Evolutionary conservation across 2,888 invertebrate species (phyloP), one percentile per base, ranked within the genome.

Genomic region (Tenthredo mesomela): DNA sequence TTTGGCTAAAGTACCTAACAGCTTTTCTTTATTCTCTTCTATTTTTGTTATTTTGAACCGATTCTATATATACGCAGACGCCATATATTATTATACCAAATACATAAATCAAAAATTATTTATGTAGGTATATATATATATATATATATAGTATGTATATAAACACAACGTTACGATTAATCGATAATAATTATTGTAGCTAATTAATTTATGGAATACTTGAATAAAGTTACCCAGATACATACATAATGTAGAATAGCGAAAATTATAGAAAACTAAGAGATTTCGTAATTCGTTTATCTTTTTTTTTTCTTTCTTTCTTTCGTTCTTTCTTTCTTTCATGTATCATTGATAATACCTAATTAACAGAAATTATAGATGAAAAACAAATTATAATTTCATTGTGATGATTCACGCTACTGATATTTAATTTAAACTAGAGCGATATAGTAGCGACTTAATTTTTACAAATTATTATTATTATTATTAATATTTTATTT

Each of bases 141-240:
- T 43, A 43, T 10, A 2, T 12, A 29, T 43, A 2, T 12, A 47
- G 0, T 12, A 47, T 47, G 10, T 43, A 10, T 43, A 10, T 43
- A 43, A 9, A 43, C 10, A 50, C 18, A 50, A 50, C 50, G 15
- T 50, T 50, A 50, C 50, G 50, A 54, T 54, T 54, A 54, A n/a
- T 54, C 54, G 54, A 54, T n/a, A 54, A 54, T 54, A 54, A 54
- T 54, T 54, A 54, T 54, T 54, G 54, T 54, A n/a, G 7, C 7
- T 54, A n/a, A n/a, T n/a, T n/a, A n/a, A 54, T 54, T 54, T 54
- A 54, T 54, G n/a, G 54, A 54, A 54, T 54, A 54, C n/a, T 54
- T 54, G 6, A n/a, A 54, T 54, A 54, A n/a, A 54, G 54, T 54
- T 54, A 54, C n/a, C n/a, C n/a, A 7, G 7, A n/a, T 54, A 54